A percentile compares a stretch with the other conserved stretches of the same genome.
These are phyloP conservation scores for Ophiodon elongatus DNA, from an alignment of 2,113 vertebrate species.

Conservation along the genomic window DNA sequence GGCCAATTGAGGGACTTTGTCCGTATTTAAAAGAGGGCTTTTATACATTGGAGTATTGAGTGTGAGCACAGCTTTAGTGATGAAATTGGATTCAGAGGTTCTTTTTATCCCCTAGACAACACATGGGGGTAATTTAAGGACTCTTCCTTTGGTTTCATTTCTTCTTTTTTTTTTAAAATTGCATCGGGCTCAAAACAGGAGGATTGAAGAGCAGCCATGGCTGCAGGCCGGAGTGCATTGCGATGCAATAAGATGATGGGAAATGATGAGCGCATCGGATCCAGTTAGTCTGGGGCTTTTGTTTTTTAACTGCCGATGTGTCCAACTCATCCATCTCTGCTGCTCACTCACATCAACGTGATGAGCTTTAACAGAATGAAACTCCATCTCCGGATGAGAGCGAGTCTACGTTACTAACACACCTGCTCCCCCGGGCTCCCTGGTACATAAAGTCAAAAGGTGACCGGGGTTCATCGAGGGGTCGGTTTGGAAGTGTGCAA, in stretches of 20 bases:
- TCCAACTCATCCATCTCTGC: neutral
- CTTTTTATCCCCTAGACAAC: conserved; percentile 68
- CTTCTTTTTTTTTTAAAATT: conserved; percentile 37
- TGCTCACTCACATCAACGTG: neutral
- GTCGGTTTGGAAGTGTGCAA: conserved; percentile 27
- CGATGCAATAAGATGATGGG: conserved; percentile 45
- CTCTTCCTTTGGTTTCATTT: conserved; percentile 61
- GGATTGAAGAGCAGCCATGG: conserved; percentile 34
- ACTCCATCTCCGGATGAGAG: neutral
- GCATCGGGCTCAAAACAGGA: conserved; percentile 35
- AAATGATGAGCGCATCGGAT: conserved; percentile 12
- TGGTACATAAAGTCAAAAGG: conserved; percentile 23
- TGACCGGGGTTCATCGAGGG: conserved; percentile 46
- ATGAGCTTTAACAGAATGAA: neutral
- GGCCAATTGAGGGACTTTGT: conserved; percentile 73
- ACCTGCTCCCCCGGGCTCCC: neutral
- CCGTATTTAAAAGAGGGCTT: conserved; percentile 66
- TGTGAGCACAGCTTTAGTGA: conserved; percentile 69
- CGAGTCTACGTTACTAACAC: neutral
- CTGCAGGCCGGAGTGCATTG: neutral
- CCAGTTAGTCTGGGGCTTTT: conserved; percentile 18
- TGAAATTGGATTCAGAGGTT: conserved; percentile 75
- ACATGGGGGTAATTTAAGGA: conserved; percentile 74
- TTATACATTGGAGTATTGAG: conserved; percentile 73
- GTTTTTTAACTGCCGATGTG: neutral